phyloP scores from a whole-genome alignment of 2,113 vertebrate genomes.

The Mungos mungo region DNA sequence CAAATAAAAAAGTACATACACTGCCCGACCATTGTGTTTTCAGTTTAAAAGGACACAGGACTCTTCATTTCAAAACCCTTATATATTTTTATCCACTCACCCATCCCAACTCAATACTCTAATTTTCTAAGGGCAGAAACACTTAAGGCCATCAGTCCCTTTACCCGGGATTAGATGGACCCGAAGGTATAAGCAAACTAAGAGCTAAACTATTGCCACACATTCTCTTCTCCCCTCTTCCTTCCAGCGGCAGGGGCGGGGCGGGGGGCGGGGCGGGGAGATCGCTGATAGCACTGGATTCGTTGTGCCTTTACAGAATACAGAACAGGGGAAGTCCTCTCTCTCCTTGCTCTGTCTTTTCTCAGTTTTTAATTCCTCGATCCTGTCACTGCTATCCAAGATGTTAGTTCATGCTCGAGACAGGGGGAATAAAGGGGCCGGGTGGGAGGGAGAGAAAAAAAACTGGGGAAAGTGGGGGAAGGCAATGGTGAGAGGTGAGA shows the following conservation, averaged over 20 bases:
- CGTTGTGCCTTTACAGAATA: background rate
- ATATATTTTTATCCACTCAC: background rate
- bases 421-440: too few relatives aligned
- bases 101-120: background rate
- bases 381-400: background rate
- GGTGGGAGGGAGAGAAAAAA: background rate
- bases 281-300: background rate
- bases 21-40: background rate
- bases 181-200: background rate
- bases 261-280: too few relatives aligned
- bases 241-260: background rate
- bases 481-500: background rate
- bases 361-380: background rate
- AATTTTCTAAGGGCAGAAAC: background rate
- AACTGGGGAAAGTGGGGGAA: background rate
- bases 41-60: background rate
- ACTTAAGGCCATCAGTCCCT: background rate
- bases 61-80: background rate
- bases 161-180: background rate
- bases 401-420: background rate
- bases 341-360: background rate
- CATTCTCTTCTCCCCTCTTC: background rate
- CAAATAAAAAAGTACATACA: background rate
- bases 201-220: background rate
- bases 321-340: background rate